Base-by-base conservation (phyloP, 1,140 invertebrate species). In the Bombus affinis region DNA sequence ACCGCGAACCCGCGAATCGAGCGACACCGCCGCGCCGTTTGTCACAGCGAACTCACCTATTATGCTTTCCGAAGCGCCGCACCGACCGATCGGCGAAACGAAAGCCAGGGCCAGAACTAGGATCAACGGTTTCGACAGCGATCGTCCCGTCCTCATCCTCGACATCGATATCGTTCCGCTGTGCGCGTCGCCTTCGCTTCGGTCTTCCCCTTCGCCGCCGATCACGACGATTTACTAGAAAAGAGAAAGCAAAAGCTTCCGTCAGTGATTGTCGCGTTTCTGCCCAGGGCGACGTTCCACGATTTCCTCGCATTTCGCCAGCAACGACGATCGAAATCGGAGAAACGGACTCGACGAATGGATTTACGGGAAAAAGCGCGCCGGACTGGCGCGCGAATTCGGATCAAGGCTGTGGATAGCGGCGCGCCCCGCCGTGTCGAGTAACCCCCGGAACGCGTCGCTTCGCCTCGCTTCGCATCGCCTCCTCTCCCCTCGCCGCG, bases 41-140 rank as follows among this genome's bases (percentile, higher is more conserved):
- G 32, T 18, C n/a, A 15, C 28, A 2, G n/a, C 39, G 65, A 70
- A 89, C 91, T 91, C 86, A 94, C 93, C 93, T 91, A 92, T 93
- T 88, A 94, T 94, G 88, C 92, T 94, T 81, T 94, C 93, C 71
- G 93, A 92, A 72, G 89, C 86, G 59, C 85, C 81, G 86, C 91
- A 92, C 75, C 57, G 88, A 77, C 81, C 62, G 66, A 74, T 37
- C 76, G 89, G 83, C 68, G 92, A 89, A 37, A 89, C 68, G 39
- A 91, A 75, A 44, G 88, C 72, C 87, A 92, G 78, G 73, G 83
- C 83, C 85, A 92, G 78, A 87, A 88, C 81, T 77, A 93, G 84
- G 57, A 86, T 82, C 72, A 91, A 76, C 83, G 72, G 78, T 70
- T 88, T 88, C 77, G 82, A 91, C 75, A 86, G 79, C 71, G 78